phyloP scores from a whole-genome alignment of 2,888 invertebrate species.

The Yponomeuta cagnagella region DNA sequence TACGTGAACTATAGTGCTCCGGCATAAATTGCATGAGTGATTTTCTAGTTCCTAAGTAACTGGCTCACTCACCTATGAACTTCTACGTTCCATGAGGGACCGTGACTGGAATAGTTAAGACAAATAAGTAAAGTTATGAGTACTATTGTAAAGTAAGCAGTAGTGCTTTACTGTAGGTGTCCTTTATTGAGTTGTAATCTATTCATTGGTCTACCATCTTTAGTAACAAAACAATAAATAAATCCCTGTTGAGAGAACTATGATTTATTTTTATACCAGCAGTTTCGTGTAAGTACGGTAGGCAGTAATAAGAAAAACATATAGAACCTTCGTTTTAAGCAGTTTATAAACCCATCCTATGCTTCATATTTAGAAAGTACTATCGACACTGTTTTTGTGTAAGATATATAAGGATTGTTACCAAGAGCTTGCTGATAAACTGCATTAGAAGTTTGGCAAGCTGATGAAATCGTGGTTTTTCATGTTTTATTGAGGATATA shows the following conservation, averaged over 20 bases:
- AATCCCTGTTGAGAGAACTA: background rate
- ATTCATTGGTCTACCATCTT: background rate
- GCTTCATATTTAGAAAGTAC: no score
- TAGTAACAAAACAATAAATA: background rate
- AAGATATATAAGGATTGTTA: no score
- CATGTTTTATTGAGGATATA: no score
- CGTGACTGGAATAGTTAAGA: conserved; percentile 21
- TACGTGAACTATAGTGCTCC: background rate
- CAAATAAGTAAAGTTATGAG: conserved; percentile 13
- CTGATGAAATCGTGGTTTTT: no score
- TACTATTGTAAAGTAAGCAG: background rate
- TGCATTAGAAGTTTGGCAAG: no score
- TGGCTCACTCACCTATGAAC: conserved; percentile 42
- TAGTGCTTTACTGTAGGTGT: background rate
- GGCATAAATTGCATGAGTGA: background rate
- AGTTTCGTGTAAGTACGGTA: background rate
- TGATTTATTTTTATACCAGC: background rate
- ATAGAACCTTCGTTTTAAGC: background rate
- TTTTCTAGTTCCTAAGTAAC: background rate
- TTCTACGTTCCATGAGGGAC: conserved; percentile 41
- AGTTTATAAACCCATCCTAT: no score
- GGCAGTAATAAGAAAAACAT: background rate
- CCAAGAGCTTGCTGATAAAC: no score
- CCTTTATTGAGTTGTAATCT: background rate
- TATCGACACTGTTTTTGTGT: no score